Base-by-base conservation (phyloP, 1,140 invertebrate species). In the Drosophila arizonae region DNA sequence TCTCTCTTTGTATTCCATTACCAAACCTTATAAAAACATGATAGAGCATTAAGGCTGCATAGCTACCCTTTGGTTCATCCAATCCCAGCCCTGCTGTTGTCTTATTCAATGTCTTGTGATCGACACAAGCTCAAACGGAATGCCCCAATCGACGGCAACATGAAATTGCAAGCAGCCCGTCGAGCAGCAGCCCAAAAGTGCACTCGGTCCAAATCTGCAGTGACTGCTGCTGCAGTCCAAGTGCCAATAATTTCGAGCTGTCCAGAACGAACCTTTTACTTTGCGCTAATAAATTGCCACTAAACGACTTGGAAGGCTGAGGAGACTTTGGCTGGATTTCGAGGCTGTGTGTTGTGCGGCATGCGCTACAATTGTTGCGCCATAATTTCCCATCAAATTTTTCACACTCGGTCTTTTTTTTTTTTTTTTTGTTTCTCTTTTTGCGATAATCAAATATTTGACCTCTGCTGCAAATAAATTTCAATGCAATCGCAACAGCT, bases 321-420 rank as follows among this genome's bases (percentile, higher is more conserved):
- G 64, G 24, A 61, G 36, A 56, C 17, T 39, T 62, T 54, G 5
- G 28, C 33, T 30, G 28, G n/a, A 13, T 61, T 46, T 39, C 45
- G 43, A 33, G 17, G 45, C n/a, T 50, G 30, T 15, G 41, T 51
- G 74, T 11, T 50, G 30, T 13, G 33, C 55, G 74, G 76, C 72
- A 72, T 74, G 66, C 80, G 82, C 79, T 86, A 88, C 82, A 86
- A 86, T 86, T 86, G 84, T 86, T 88, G 82, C 84, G 70, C 86
- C 81, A 86, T 90, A 90, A 90, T 90, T 90, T 90, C 86, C 87
- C 86, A 90, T 90, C 88, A 90, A 86, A 90, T 90, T 90, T 90
- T 90, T 90, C 86, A 90, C 86, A 90, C 86, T 90, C 86, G 84
- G 79, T 68, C 72, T 46, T 46, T 46, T 46, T 15, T 81, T 41